Conservation (phyloP, 2,888 invertebrate genomes). For the Drosophila eohydei region DNA sequence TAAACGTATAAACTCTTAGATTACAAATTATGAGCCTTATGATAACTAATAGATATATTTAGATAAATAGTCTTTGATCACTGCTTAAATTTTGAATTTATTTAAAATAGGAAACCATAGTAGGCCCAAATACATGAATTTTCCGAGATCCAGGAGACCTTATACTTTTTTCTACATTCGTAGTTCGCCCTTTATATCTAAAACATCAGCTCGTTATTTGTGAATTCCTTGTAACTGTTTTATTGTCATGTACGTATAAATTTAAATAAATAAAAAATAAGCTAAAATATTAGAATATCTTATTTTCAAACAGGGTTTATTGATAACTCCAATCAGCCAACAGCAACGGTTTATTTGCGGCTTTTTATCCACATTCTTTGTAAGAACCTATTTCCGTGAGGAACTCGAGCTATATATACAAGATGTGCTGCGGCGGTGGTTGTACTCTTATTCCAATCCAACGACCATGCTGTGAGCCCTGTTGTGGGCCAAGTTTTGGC, state of each 20-base stretch:
- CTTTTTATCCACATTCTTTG: not conserved
- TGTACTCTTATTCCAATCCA: slow-evolving; percentile 12
- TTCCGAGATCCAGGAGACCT: not conserved
- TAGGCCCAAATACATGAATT: not conserved
- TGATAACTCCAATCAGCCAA: not conserved
- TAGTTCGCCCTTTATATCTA: not conserved
- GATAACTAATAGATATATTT: no score
- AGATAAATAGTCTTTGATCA: no score
- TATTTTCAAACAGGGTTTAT: not conserved
- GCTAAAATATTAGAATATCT: not conserved
- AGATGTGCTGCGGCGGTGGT: slow-evolving; percentile 12
- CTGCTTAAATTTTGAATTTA: no score
- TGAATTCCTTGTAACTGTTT: slow-evolving; percentile 5
- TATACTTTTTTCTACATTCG: not conserved
- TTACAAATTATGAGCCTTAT: no score
- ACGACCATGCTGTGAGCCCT: slow-evolving; percentile 23
- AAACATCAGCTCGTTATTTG: not conserved
- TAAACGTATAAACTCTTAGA: no score
- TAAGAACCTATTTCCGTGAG: not conserved
- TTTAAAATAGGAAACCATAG: not conserved
- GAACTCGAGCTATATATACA: not conserved
- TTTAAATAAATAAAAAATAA: not conserved
- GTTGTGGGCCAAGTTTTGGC: slow-evolving; percentile 21
- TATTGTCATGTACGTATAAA: slow-evolving; percentile 4
- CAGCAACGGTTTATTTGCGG: not conserved